These are phyloP conservation scores for Anastrepha obliqua DNA, from an alignment of 1,140 invertebrate species.

Conservation along the genomic window DNA sequence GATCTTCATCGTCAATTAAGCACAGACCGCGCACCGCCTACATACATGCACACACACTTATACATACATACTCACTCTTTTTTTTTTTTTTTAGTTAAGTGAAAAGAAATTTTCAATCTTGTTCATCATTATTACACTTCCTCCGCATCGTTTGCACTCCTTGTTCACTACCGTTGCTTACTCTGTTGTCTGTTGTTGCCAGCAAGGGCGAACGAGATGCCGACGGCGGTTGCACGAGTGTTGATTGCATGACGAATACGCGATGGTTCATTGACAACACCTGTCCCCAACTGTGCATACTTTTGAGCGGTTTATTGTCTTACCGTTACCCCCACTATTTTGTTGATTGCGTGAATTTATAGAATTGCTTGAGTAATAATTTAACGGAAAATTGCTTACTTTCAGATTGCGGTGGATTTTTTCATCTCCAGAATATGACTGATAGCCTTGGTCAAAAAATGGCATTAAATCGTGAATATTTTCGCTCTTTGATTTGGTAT, in stretches of 20 bases:
- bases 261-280: constrained; percentile 29
- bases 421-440: no score
- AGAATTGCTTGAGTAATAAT: neutral
- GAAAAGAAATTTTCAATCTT: constrained; percentile 50
- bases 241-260: constrained; percentile 20
- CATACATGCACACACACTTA: neutral
- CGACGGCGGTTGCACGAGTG: neutral
- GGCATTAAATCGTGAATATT: no score
- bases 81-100: constrained; percentile 51
- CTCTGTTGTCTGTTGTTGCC: neutral
- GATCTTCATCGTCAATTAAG: constrained; percentile 59
- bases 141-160: neutral
- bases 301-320: constrained; percentile 1
- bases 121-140: constrained; percentile 22
- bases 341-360: neutral
- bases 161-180: no score
- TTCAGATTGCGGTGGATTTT: no score
- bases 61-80: neutral
- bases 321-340: neutral
- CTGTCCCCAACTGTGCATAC: neutral
- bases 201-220: neutral
- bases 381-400: no score
- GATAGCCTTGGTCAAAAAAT: no score
- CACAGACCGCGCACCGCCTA: neutral
- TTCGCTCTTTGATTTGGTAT: no score